Percentiles rank a stretch among this genome's conserved stretches.
Evolutionary conservation across 2,888 invertebrate species (phyloP).

Genomic region (Cataglyphis altisquamis): DNA sequence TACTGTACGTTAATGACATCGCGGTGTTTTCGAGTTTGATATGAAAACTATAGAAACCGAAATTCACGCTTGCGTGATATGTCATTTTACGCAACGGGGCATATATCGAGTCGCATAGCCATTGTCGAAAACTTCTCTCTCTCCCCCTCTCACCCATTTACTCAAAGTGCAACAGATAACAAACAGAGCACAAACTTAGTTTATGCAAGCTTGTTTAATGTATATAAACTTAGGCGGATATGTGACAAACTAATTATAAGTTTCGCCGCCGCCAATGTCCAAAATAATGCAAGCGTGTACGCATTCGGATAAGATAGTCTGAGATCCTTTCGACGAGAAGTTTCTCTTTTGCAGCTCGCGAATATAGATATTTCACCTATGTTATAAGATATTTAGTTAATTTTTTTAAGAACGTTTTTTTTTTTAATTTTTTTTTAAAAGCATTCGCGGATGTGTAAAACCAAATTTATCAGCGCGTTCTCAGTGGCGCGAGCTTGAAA

Average conservation of each 20-base stretch:
- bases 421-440: background rate
- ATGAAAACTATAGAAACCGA: conserved; percentile 29
- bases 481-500: conserved; percentile 55
- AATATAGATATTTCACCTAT: background rate
- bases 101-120: conserved; percentile 22
- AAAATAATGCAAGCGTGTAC: conserved; percentile 22
- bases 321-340: background rate
- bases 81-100: conserved; percentile 30
- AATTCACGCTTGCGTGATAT: conserved; percentile 45
- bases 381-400: background rate
- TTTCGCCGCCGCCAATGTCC: conserved; percentile 11
- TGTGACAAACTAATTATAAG: conserved; percentile 49
- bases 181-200: conserved; percentile 63
- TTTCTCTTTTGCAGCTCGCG: background rate
- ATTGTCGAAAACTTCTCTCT: conserved; percentile 43
- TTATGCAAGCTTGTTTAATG: conserved; percentile 64
- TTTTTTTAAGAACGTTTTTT: background rate
- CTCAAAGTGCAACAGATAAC: conserved; percentile 53
- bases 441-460: background rate
- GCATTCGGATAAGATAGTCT: conserved; percentile 28
- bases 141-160: conserved; percentile 22
- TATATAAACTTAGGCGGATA: conserved; percentile 51
- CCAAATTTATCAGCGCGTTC: conserved; percentile 18
- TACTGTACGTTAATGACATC: conserved; percentile 7
- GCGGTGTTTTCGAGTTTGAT: conserved; percentile 18